phyloP scores from a whole-genome alignment of 64 coral and sea anemone species.

The Hydrozoanthus tunicans region DNA sequence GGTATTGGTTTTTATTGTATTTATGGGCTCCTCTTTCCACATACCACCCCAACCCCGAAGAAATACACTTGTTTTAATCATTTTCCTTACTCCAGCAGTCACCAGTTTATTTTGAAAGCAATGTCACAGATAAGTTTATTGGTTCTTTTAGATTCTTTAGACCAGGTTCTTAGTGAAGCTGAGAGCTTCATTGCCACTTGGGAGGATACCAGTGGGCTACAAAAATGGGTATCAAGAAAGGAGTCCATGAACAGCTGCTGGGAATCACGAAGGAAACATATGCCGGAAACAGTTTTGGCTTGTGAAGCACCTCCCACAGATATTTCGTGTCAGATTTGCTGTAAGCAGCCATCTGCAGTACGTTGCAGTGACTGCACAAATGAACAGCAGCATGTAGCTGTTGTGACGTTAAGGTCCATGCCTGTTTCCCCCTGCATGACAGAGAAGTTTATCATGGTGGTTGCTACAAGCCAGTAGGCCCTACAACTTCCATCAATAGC shows the following conservation, averaged over 20 bases:
- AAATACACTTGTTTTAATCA: too few species aligned
- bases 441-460: conserved; percentile 8
- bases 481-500: neutral
- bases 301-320: conserved; percentile 21
- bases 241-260: conserved; percentile 9
- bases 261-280: neutral
- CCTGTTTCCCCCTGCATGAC: conserved; percentile 1
- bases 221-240: conserved; percentile 11
- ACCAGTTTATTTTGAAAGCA: too few species aligned
- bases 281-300: conserved; percentile 2
- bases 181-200: conserved; percentile 1
- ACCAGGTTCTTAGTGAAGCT: conserved; percentile 12
- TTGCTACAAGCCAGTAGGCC: neutral
- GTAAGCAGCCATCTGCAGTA: conserved; percentile 19
- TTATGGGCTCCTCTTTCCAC: too few species aligned
- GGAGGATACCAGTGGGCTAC: neutral
- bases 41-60: too few species aligned
- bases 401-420: conserved; percentile 3
- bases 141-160: too few species aligned
- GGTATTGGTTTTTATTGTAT: too few species aligned
- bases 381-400: conserved; percentile 1
- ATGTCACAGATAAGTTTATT: too few species aligned
- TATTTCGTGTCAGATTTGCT: neutral
- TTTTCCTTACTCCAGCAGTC: too few species aligned
- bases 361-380: neutral